Conservation (phyloP, 1,140 invertebrate genomes). For the Drosophila mayri region DNA sequence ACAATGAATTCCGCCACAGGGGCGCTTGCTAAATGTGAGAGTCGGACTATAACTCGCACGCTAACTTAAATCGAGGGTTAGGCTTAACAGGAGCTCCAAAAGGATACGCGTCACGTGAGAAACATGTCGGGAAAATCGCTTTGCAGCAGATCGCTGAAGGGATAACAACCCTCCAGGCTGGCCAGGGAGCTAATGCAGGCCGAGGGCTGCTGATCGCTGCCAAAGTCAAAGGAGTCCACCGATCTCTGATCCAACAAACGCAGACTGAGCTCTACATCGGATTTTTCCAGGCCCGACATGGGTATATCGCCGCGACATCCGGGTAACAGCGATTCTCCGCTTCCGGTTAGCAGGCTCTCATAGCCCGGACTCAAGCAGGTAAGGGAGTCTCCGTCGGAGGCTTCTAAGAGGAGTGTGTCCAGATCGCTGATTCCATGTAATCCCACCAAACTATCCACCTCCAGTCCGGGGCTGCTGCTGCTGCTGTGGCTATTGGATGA, state of each 20-base stretch:
- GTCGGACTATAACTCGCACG: slow-evolving; percentile 57
- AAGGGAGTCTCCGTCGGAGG: slow-evolving; percentile 87
- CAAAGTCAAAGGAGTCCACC: slow-evolving; percentile 75
- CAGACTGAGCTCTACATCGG: slow-evolving; percentile 76
- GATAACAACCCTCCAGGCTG: slow-evolving; percentile 69
- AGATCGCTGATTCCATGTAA: slow-evolving; percentile 62
- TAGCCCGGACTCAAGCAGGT: slow-evolving; percentile 76
- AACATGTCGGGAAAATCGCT: slow-evolving; percentile 76
- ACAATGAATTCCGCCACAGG: slow-evolving; percentile 74
- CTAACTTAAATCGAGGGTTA: slow-evolving; percentile 58
- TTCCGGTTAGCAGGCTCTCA: slow-evolving; percentile 36
- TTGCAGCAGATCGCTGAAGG: slow-evolving; percentile 73
- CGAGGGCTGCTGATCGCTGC: slow-evolving; percentile 68
- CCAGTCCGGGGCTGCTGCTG: slow-evolving; percentile 35
- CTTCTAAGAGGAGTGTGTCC: slow-evolving; percentile 85
- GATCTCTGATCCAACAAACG: slow-evolving; percentile 70
- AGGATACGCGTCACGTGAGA: slow-evolving; percentile 67
- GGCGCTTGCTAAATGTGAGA: slow-evolving; percentile 45
- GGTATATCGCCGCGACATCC: slow-evolving; percentile 61
- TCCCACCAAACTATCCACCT: slow-evolving; percentile 55
- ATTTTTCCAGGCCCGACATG: slow-evolving; percentile 66
- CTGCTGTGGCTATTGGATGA: slow-evolving; percentile 42
- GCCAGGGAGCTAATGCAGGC: slow-evolving; percentile 80
- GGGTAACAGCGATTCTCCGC: slow-evolving; percentile 41
- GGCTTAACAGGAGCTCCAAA: slow-evolving; percentile 41